Conservation (phyloP, 1,140 invertebrate species). For the Lepidostoma basale region DNA sequence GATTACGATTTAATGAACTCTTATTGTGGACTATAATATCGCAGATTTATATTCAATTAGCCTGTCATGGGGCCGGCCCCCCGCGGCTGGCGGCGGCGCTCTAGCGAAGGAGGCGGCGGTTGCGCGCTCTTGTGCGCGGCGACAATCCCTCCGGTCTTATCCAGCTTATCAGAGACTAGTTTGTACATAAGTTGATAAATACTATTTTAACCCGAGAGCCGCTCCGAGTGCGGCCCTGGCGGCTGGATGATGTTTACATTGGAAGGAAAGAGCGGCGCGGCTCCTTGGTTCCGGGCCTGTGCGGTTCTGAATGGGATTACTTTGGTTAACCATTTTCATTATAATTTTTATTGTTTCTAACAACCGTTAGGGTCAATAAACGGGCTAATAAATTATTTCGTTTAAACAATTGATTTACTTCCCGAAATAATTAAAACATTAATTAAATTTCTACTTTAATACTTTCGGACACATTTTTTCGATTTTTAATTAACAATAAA, state of each 20-base stretch:
- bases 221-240: not conserved
- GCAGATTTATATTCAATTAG: slow-evolving; percentile 24
- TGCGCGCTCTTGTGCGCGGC: not conserved
- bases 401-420: slow-evolving; percentile 17
- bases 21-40: slow-evolving; percentile 22
- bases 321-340: slow-evolving; percentile 13
- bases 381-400: slow-evolving; percentile 7
- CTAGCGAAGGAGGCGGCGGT: not conserved
- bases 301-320: not conserved
- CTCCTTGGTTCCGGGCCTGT: not conserved
- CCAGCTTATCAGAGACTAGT: no score
- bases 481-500: no score
- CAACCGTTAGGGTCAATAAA: slow-evolving; percentile 22
- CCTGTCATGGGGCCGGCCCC: not conserved
- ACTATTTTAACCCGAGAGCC: no score
- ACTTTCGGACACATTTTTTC: no score
- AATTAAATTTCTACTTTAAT: not conserved
- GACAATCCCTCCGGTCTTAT: not conserved
- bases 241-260: no score
- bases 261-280: not conserved
- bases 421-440: not conserved
- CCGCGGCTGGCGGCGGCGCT: not conserved
- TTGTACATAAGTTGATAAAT: no score
- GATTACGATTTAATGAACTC: slow-evolving; percentile 24
- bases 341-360: slow-evolving; percentile 24